Evolutionary conservation across 2,797 vertebrate species (phyloP).

Genomic region (Eremophila alpestris): DNA sequence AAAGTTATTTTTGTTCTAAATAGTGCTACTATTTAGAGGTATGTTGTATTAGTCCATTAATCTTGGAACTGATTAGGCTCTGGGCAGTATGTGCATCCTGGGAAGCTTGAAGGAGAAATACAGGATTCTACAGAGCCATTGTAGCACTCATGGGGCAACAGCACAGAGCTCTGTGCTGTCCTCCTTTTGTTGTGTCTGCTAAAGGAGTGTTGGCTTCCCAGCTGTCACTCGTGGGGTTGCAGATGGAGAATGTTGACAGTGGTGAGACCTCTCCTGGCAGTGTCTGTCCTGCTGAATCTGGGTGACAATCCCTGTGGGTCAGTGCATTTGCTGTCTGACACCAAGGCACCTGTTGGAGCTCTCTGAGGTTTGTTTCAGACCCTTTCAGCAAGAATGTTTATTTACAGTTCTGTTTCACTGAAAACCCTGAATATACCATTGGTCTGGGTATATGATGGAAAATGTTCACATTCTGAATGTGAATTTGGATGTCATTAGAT

Average conservation of each 20-base stretch:
- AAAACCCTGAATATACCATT: not conserved
- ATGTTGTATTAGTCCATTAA: not conserved
- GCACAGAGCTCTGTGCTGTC: not conserved
- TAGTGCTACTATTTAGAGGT: not conserved
- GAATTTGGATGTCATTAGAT: not conserved
- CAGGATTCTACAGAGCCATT: fast-evolving
- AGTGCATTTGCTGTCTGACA: not conserved
- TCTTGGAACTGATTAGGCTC: not conserved
- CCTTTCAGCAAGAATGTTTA: not conserved
- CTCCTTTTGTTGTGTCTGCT: not conserved
- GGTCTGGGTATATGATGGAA: not conserved
- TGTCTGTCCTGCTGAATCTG: not conserved
- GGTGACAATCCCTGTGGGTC: not conserved
- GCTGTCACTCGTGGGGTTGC: not conserved
- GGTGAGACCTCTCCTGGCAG: not conserved
- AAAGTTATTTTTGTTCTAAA: not conserved
- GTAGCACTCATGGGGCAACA: not conserved
- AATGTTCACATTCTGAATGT: not conserved
- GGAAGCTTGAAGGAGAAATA: not conserved
- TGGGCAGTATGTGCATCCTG: not conserved
- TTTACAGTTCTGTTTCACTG: not conserved
- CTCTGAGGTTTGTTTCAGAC: not conserved
- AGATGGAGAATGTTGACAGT: not conserved
- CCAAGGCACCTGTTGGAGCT: not conserved
- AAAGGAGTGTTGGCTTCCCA: not conserved